A percentile compares a stretch with the other conserved stretches of the same genome.
Conservation (phyloP, 2,888 invertebrate genomes). For the Linnaemya tessellans region DNA sequence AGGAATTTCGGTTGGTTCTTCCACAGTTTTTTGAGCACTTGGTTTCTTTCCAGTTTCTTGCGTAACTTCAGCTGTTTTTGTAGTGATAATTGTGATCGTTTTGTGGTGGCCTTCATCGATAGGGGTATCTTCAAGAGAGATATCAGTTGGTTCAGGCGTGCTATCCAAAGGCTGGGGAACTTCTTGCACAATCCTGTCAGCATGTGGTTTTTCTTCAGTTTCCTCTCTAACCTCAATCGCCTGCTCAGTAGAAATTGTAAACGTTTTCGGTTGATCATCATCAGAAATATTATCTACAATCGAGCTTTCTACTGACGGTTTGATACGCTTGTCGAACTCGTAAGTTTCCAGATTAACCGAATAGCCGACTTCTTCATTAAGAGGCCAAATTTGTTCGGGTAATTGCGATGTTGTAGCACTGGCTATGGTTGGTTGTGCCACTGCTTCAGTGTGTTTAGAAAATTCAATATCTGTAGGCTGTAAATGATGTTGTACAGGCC, state of each 20-base stretch:
- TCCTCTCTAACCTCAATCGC: background rate
- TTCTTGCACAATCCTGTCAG: background rate
- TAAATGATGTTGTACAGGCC: conserved; percentile 82
- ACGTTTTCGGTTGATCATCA: conserved; percentile 44
- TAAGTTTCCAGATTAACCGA: conserved; percentile 78
- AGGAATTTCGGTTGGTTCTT: background rate
- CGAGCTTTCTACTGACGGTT: conserved; percentile 31
- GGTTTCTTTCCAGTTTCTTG: background rate
- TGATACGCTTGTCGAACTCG: conserved; percentile 76
- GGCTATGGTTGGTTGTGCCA: conserved; percentile 64
- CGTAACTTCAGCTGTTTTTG: background rate
- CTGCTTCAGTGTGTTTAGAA: conserved; percentile 77
- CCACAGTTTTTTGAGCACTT: background rate
- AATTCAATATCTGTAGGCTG: conserved; percentile 79
- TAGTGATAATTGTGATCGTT: background rate
- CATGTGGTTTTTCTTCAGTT: background rate
- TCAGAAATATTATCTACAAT: conserved; percentile 3
- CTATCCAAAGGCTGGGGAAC: background rate
- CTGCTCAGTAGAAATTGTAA: conserved; percentile 25
- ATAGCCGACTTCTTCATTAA: conserved; percentile 80
- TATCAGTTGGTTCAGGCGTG: background rate
- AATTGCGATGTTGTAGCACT: conserved; percentile 27
- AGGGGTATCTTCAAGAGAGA: background rate
- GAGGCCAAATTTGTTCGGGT: conserved; percentile 80
- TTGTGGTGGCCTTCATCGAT: background rate